A percentile compares a stretch with the other conserved stretches of the same genome.
phyloP scores from a whole-genome alignment of 2,113 vertebrate genomes.

The Steatornis caripensis region DNA sequence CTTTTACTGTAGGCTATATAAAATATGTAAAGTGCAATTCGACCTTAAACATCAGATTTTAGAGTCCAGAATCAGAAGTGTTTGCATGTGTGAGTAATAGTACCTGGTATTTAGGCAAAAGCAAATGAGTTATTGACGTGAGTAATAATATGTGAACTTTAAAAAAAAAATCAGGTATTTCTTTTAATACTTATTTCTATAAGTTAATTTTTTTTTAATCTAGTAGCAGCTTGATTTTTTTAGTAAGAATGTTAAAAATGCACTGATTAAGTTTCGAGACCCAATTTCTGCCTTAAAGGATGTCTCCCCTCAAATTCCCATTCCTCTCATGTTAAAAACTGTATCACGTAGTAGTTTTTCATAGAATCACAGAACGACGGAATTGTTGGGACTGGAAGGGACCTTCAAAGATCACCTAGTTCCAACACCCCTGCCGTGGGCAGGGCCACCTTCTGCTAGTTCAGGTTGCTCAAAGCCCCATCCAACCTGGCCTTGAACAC shows the following conservation, averaged over 20 bases:
- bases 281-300: constrained; percentile 21
- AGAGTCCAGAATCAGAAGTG: neutral
- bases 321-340: neutral
- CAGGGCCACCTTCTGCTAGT: neutral
- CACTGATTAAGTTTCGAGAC: constrained; percentile 42
- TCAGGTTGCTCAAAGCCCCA: neutral
- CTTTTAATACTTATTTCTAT: neutral
- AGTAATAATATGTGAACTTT: neutral
- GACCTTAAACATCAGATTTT: neutral
- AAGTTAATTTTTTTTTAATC: neutral
- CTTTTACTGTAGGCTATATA: neutral
- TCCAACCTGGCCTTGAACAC: neutral
- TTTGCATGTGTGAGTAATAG: constrained; percentile 4
- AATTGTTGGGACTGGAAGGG: neutral
- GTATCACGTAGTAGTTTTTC: neutral
- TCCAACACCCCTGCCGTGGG: fast-evolving
- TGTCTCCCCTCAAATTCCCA: neutral
- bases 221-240: constrained; percentile 30
- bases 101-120: constrained; percentile 24
- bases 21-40: constrained; percentile 46
- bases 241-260: constrained; percentile 17
- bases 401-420: neutral
- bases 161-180: constrained; percentile 13
- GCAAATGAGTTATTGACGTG: neutral
- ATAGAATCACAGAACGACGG: neutral